Conservation (phyloP, 2,113 vertebrate species). For the Copsychus sechellarum region DNA sequence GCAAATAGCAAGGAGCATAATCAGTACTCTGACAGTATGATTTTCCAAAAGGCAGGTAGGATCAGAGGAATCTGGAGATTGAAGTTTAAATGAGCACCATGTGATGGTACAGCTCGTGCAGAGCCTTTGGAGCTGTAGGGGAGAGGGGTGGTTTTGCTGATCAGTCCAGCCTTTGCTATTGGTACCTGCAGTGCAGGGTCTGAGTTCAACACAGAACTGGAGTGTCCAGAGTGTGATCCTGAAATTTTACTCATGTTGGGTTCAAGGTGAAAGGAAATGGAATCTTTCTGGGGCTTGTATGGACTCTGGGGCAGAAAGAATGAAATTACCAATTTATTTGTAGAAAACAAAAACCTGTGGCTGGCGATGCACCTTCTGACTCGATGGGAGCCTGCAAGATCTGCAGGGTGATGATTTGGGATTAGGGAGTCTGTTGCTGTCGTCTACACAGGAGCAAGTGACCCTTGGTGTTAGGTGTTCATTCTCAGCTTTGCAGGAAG, state of each 20-base stretch:
- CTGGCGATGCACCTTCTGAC: not conserved
- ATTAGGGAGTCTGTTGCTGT: not conserved
- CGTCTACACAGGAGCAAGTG: not conserved
- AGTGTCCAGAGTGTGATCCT: not conserved
- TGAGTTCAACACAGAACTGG: not conserved
- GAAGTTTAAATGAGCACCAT: not conserved
- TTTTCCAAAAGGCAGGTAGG: constrained; percentile 5
- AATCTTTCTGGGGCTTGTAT: not conserved
- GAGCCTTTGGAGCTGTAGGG: not conserved
- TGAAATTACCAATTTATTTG: not conserved
- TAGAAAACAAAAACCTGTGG: not conserved
- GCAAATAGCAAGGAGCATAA: constrained; percentile 32
- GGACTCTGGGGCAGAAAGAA: not conserved
- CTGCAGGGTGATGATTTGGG: not conserved
- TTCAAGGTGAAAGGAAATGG: not conserved
- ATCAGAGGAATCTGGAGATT: not conserved
- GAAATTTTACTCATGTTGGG: not conserved
- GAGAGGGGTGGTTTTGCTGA: not conserved
- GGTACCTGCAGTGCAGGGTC: constrained; percentile 36
- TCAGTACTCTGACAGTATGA: not conserved
- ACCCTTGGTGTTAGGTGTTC: not conserved
- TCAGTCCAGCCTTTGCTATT: not conserved
- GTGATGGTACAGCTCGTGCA: not conserved
- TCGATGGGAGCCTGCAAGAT: not conserved
- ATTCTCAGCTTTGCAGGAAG: not conserved